phyloP scores from a whole-genome alignment of 2,113 vertebrate genomes.

The Bubo bubo region DNA sequence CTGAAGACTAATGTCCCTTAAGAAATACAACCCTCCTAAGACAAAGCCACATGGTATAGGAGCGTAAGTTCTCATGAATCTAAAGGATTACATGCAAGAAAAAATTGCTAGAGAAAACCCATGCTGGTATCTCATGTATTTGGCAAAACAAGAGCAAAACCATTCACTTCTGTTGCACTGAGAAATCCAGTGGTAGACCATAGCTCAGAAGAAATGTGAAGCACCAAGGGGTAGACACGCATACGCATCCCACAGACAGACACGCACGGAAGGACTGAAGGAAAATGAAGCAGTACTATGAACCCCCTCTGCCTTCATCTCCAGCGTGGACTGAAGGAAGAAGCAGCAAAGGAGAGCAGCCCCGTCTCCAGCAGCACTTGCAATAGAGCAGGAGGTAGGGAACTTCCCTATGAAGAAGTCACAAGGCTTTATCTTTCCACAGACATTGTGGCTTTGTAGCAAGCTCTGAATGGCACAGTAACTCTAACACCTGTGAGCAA shows the following conservation, averaged over 20 bases:
- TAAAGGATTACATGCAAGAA: neutral
- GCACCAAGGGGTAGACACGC: neutral
- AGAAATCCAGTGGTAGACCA: accelerated
- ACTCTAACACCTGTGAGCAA: neutral
- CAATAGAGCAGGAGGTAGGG: neutral
- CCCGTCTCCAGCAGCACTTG: neutral
- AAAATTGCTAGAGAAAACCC: neutral
- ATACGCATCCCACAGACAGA: accelerated
- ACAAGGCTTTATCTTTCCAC: neutral
- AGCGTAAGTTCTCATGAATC: neutral
- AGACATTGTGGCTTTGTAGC: neutral
- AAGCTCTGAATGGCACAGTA: neutral
- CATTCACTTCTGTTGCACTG: neutral
- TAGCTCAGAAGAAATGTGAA: neutral
- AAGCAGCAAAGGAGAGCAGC: neutral
- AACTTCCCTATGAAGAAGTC: neutral
- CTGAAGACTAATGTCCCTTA: neutral
- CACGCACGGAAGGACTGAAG: accelerated
- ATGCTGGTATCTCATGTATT: neutral
- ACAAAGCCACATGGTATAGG: neutral
- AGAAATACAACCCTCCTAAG: neutral
- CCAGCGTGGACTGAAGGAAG: neutral
- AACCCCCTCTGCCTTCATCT: neutral
- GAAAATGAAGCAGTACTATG: neutral
- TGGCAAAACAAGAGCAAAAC: neutral